A percentile compares a stretch with the other conserved stretches of the same genome.
Conservation (phyloP, 2,888 invertebrate genomes). For the Mellilla xanthometata region DNA sequence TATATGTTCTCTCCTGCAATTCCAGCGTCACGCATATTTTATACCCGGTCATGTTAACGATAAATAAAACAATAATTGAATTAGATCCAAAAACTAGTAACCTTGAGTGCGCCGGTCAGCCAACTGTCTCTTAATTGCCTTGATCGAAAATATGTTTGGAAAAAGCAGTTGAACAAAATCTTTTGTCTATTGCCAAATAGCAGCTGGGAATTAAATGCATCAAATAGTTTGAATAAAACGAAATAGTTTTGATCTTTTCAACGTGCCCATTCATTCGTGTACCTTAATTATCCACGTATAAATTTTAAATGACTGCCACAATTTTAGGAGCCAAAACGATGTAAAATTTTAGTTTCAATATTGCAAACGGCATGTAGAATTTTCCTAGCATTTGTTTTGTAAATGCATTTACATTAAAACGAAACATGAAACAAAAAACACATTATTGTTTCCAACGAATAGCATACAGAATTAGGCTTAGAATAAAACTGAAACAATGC, state of each 20-base stretch:
- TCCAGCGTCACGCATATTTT: slow-evolving; percentile 45
- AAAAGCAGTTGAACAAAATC: slow-evolving; percentile 4
- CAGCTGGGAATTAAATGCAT: slow-evolving; percentile 9
- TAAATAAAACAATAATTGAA: slow-evolving; percentile 35
- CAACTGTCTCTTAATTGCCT: slow-evolving; percentile 23
- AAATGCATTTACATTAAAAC: too few relatives aligned
- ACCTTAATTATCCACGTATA: background rate
- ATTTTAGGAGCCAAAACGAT: background rate
- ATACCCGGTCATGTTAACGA: slow-evolving; percentile 30
- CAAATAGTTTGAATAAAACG: background rate
- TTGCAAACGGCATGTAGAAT: too few relatives aligned
- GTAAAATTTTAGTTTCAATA: too few relatives aligned
- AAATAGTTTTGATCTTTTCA: slow-evolving; percentile 9
- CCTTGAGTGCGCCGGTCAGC: slow-evolving; percentile 31
- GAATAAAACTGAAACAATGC: too few relatives aligned
- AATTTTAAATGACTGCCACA: background rate
- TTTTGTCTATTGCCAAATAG: slow-evolving; percentile 3
- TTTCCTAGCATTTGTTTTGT: too few relatives aligned
- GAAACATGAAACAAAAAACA: too few relatives aligned
- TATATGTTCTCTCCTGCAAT: slow-evolving; percentile 37
- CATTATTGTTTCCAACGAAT: too few relatives aligned
- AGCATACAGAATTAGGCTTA: too few relatives aligned
- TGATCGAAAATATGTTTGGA: slow-evolving; percentile 7
- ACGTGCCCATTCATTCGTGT: background rate
- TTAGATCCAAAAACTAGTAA: slow-evolving; percentile 39